Percentiles rank a stretch among this genome's conserved stretches.
These are phyloP conservation scores for Scomber scombrus DNA, from an alignment of 2,113 vertebrate genomes.

Conservation along the genomic window DNA sequence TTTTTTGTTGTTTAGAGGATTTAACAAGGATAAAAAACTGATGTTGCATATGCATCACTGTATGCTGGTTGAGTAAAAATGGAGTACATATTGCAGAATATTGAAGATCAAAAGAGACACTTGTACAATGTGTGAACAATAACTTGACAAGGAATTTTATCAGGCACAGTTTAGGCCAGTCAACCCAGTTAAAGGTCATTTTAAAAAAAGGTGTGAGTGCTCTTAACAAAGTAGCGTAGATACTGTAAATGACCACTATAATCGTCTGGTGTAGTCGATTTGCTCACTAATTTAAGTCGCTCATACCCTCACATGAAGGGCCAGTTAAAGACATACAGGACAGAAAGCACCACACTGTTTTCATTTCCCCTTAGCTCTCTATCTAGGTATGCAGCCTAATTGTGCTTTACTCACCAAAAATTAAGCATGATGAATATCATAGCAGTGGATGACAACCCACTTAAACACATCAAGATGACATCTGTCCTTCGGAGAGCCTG, in stretches of 20 bases:
- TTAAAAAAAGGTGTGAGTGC: too few relatives aligned
- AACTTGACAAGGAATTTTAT: neutral
- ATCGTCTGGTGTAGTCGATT: too few relatives aligned
- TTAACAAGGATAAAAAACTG: neutral
- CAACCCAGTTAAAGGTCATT: neutral
- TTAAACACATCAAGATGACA: conserved; percentile 69
- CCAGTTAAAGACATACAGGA: neutral
- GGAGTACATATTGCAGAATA: neutral
- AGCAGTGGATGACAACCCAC: conserved; percentile 39
- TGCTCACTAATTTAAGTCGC: conserved; percentile 11
- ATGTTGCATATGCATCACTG: neutral
- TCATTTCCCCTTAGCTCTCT: neutral
- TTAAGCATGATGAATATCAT: conserved; percentile 24
- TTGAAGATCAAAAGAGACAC: neutral
- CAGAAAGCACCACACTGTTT: neutral
- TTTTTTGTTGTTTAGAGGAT: conserved; percentile 8
- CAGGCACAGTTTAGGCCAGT: neutral
- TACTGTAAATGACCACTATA: too few relatives aligned
- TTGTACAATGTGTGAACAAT: neutral
- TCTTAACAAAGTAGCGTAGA: neutral
- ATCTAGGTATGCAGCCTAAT: conserved; percentile 26
- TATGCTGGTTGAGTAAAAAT: neutral
- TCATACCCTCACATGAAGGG: neutral
- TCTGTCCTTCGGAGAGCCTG: conserved; percentile 62
- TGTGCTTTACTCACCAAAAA: conserved; percentile 24